Evolutionary conservation across 1,140 invertebrate species (phyloP), one percentile per base, ranked within the genome.

Genomic region (Lethrus apterus): DNA sequence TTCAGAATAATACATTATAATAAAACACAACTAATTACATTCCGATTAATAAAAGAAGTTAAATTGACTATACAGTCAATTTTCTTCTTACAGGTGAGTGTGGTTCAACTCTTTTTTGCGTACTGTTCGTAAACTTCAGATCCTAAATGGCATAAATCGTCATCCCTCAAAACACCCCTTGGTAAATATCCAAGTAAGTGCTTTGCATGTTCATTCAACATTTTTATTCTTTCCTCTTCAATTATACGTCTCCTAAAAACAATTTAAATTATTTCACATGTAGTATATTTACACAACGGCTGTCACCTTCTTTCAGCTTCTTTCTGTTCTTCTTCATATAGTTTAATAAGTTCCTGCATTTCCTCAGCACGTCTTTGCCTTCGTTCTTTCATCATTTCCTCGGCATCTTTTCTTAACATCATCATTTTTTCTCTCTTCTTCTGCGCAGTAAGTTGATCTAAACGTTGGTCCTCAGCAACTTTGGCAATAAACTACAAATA

Each of bases 161-260:
- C 60, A 30, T 59, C 51, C 48, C 50, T 56, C 17, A 72, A 34
- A 4, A 70, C 33, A 4, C 64, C 64, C 49, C 51, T 59, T 4
- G 69, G 70, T 21, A 72, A 50, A 52, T 60, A 70, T 5, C 66
- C 68, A 40, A 70, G 48, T 2, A 72, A 43, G 52, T 67, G 61
- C 18, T 57, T 48, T 4, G 66, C 67, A 53, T 72, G 70, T 41
- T 68, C 61, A 34, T 64, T 60, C 30, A 72, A 44, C 51, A 72
- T 52, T 21, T 52, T 54, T 10, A 64, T 41, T 17, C 68, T 50
- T 55, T 72, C 70, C 46, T 70, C 65, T 53, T 70, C 66, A 31
- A 72, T 63, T 18, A 65, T 51, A 38, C 56, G 48, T 49, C 44
- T 51, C 45, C 67, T 70, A 40, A 60, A 49, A 48, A 45, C 35